phyloP scores from a whole-genome alignment of 2,888 invertebrate species.

The Drosophila tanythrix region DNA sequence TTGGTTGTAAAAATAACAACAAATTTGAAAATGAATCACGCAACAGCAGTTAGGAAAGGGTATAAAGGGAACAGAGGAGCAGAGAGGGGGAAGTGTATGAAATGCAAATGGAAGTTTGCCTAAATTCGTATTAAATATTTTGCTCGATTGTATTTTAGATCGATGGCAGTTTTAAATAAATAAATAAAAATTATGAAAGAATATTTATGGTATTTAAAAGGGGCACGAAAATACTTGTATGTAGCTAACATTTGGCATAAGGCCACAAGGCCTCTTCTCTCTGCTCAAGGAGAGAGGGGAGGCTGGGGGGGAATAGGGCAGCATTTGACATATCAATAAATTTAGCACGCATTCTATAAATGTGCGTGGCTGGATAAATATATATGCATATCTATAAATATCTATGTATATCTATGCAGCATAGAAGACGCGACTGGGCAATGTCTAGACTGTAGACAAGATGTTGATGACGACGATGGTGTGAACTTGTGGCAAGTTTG shows the following conservation, averaged over 20 bases:
- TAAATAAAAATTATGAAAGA: constrained; percentile 14
- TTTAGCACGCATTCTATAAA: constrained; percentile 73
- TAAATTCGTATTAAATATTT: constrained; percentile 25
- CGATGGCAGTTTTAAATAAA: constrained; percentile 13
- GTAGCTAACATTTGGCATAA: constrained; percentile 41
- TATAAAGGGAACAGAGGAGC: not conserved
- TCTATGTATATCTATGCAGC: not conserved
- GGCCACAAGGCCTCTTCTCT: constrained; percentile 23
- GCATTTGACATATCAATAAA: constrained; percentile 67
- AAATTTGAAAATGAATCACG: constrained; percentile 70
- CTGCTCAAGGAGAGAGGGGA: constrained; percentile 19
- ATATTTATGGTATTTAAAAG: not conserved
- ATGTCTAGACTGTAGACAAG: constrained; percentile 36
- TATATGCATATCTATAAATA: not conserved
- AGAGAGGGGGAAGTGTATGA: not conserved
- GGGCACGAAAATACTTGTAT: not conserved
- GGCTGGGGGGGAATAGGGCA: not conserved
- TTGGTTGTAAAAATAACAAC: constrained; percentile 51
- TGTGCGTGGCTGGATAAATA: constrained; percentile 53
- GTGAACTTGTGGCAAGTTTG: constrained; percentile 32
- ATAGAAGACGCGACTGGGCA: constrained; percentile 30
- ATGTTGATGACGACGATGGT: constrained; percentile 19
- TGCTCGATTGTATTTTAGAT: constrained; percentile 13
- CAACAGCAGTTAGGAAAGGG: constrained; percentile 26
- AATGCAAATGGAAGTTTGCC: constrained; percentile 28